Evolutionary conservation across 2,888 invertebrate genomes (phyloP).

Genomic region (Cyaniris semiargus): DNA sequence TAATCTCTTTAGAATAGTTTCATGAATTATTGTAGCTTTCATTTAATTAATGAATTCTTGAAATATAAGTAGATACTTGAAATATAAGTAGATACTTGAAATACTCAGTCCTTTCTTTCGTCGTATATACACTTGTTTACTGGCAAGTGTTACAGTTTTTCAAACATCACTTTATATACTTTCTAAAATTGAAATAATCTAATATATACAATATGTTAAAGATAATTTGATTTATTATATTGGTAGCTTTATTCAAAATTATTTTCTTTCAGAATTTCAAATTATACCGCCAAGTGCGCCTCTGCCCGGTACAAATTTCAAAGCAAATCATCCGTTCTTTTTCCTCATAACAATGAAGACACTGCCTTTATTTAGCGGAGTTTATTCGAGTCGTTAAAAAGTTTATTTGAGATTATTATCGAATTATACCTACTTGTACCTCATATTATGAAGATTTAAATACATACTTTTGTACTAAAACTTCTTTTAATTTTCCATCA

Average conservation of each 20-base stretch:
- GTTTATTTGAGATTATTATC: neutral
- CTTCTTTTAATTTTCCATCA: neutral
- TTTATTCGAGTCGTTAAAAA: neutral
- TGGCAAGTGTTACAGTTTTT: no score
- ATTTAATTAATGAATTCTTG: neutral
- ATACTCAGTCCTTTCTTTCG: neutral
- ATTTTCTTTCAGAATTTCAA: constrained; percentile 15
- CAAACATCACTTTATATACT: no score
- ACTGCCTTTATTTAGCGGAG: constrained; percentile 33
- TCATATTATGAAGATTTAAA: neutral
- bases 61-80: neutral
- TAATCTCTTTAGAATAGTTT: neutral
- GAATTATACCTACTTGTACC: neutral
- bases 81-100: neutral
- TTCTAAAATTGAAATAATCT: neutral
- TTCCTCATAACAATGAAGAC: constrained; percentile 31
- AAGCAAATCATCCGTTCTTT: constrained; percentile 35
- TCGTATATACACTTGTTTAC: no score
- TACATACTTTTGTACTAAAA: neutral
- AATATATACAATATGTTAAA: no score
- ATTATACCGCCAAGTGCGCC: neutral
- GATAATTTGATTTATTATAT: neutral
- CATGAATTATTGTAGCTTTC: neutral
- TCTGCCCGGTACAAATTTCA: constrained; percentile 17
- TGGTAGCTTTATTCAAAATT: neutral